phyloP scores from a whole-genome alignment of 2,113 vertebrate species.

The Oryctolagus cuniculus region DNA sequence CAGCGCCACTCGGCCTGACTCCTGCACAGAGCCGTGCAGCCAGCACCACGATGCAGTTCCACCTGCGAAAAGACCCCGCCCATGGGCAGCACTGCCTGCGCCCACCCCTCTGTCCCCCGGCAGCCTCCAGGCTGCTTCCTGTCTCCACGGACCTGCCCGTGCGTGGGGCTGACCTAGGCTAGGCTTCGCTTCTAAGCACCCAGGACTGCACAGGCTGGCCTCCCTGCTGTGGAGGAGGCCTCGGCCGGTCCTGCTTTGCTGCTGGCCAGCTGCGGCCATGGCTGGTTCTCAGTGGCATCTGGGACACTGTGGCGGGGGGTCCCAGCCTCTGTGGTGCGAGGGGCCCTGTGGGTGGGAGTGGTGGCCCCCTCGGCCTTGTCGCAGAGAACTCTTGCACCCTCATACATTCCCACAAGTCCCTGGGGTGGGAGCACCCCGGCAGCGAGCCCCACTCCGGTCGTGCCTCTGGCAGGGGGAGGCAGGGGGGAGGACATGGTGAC shows the following conservation, averaged over 20 bases:
- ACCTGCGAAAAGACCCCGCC: not conserved
- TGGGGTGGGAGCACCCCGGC: not conserved
- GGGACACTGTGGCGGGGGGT: accelerated
- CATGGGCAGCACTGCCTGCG: accelerated
- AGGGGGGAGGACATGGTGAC: not conserved
- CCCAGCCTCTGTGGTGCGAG: accelerated
- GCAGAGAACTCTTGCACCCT: too few relatives aligned
- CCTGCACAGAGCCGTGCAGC: too few relatives aligned
- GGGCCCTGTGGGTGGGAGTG: not conserved
- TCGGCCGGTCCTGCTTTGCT: not conserved
- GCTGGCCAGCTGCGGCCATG: too few relatives aligned
- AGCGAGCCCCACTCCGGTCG: not conserved
- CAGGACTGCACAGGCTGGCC: too few relatives aligned
- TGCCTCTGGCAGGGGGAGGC: not conserved
- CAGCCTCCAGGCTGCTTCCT: accelerated
- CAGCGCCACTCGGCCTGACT: too few relatives aligned
- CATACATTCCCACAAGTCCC: not conserved
- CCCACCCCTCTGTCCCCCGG: accelerated
- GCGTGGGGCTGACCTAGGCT: not conserved
- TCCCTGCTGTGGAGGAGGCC: too few relatives aligned
- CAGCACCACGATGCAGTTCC: too few relatives aligned
- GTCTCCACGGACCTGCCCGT: not conserved
- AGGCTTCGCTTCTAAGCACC: not conserved
- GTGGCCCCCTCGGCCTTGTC: not conserved
- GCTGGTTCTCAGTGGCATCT: not conserved